Conservation (phyloP, 2,113 vertebrate species). For the Chaetodon trifascialis region DNA sequence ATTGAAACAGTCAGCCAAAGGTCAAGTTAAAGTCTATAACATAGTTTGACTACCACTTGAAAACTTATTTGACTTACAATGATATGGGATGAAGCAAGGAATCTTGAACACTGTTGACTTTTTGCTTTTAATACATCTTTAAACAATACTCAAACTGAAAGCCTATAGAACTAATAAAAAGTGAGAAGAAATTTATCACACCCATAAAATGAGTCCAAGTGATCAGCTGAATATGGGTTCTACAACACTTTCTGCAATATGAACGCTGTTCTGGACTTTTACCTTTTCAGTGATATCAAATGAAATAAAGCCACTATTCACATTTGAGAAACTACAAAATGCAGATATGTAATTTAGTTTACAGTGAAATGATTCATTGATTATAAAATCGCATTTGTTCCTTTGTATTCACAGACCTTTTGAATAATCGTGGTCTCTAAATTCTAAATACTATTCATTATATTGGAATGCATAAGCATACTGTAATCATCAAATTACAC, state of each 20-base stretch:
- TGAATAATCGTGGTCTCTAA: neutral
- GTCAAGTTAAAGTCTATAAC: too few relatives aligned
- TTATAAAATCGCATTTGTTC: neutral
- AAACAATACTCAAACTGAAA: constrained; percentile 45
- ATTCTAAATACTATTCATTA: neutral
- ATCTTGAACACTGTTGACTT: neutral
- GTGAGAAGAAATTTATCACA: constrained; percentile 12
- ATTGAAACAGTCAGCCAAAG: too few relatives aligned
- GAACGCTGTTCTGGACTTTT: neutral
- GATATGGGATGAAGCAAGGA: too few relatives aligned
- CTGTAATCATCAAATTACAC: neutral
- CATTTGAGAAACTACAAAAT: constrained; percentile 20
- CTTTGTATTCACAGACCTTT: neutral
- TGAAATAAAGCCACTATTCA: neutral
- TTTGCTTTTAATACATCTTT: constrained; percentile 34
- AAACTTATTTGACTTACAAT: neutral
- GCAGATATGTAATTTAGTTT: neutral
- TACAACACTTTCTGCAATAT: constrained; percentile 11
- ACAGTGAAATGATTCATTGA: neutral
- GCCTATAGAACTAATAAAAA: constrained; percentile 25
- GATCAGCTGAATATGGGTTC: too few relatives aligned
- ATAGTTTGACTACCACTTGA: neutral
- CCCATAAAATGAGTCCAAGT: constrained; percentile 19
- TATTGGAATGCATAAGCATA: neutral
- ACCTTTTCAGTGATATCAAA: constrained; percentile 7